Evolutionary conservation across 2,888 invertebrate species (phyloP), one percentile per base, ranked within the genome.

Genomic region (Leptinotarsa rubiginosa): DNA sequence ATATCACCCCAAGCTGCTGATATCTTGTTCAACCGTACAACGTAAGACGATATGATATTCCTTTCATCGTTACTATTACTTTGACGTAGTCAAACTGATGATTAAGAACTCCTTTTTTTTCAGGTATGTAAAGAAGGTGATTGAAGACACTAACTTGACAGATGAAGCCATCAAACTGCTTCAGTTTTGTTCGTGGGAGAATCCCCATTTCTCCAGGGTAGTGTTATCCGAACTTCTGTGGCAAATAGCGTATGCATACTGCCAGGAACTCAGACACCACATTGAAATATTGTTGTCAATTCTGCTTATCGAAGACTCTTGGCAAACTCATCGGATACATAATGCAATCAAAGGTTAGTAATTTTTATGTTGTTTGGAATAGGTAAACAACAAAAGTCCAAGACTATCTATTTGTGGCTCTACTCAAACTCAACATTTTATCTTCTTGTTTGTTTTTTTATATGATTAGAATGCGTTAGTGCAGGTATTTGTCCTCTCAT

Each of bases 151-250:
- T 65, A 96, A 96, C 87, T 93, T 94, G 62, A 95, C 96, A 67
- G 98, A 98, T 79, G 98, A 98, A 80, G 95, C 96, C 4, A 91
- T 96, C 64, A 94, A 96, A 85, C 89, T 98, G 75, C 89, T 98
- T 52, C 96, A 97, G 89, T 98, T 96, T 88, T 93, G 97, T 87
- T 96, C 96, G 85, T 98, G 98, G 98, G 98, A 98, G 88, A 97
- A 98, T 89, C 96, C 97, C 31, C 94, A 94, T 81, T 96, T 98
- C 89, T 97, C 97, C 47, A 93, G 96, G 78, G 92, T 93, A 20
- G 96, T 97, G 66, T 91, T 98, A 52, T 93, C 95, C 64, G 98
- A 98, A 89, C 89, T 98, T 62, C 89, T 98, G 73, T 97, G 97
- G 96, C 96, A 97, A 87, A 91, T 92, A 87, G 93, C 94, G 52